Base-by-base conservation (phyloP, 2,797 vertebrate species). In the Rhynchotus rufescens region DNA sequence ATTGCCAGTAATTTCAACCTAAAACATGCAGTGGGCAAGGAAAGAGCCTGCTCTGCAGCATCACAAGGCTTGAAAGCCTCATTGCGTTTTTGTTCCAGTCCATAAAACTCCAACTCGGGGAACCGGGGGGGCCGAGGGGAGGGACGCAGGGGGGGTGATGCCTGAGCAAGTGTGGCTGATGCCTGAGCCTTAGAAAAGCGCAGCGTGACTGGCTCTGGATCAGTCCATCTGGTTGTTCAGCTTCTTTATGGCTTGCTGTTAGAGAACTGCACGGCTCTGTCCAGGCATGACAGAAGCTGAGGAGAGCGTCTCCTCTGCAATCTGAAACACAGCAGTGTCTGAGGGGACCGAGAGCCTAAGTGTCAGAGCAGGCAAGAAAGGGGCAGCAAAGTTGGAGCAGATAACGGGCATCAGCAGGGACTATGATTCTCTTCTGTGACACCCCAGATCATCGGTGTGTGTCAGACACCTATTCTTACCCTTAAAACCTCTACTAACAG, bases 181-280 rank as follows among this genome's bases (percentile, higher is more conserved):
- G 59, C 42, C 68, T 65, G 57, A 65, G 28, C 22, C 42, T 65
- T 34, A 44, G 38, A 56, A 75, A 91, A 87, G 56, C 85, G 71
- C 66, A 59, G 60, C 0, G 0, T 86, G 84, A 25, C 60, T 74
- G 74, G 56, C 80, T 84, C 69, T 92, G 61, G 67, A 79, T 40
- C 81, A 38, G 81, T 86, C 81, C 86, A 62, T 90, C 84, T 91
- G 79, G 79, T 85, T 62, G 59, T 76, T 91, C 73, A 25, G 42
- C 44, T 69, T 83, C 84, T 90, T 89, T 71, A 56, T 45, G 36
- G 4, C 77, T 93, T 92, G 76, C 88, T 92, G 60, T 45, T 80
- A 87, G 82, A 76, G 84, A 80, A 73, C 60, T 2, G 3, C 76
- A 73, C 0, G 0, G 52, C 60, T 90, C 84, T 30, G 15, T 54